Percentiles rank a stretch among this genome's conserved stretches.
Conservation (phyloP, 2,888 invertebrate genomes). For the Lypha dubia region DNA sequence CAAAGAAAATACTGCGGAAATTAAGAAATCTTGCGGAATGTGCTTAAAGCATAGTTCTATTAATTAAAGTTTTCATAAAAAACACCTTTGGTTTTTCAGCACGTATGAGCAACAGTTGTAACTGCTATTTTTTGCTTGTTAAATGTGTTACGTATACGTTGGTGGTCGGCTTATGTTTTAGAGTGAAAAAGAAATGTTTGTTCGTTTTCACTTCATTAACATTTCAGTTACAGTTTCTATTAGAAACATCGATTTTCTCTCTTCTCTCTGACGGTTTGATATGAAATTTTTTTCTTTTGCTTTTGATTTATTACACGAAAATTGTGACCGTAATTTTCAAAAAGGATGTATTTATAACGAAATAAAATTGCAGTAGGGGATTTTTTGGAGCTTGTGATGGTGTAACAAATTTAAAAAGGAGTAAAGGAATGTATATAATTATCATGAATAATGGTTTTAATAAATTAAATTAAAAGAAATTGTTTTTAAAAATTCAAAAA, state of each 20-base stretch:
- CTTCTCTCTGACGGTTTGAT: too few relatives aligned
- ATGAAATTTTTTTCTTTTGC: neutral
- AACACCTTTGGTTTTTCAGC: neutral
- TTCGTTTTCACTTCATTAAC: neutral
- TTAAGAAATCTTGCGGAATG: neutral
- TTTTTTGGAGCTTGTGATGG: neutral
- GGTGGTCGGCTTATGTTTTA: neutral
- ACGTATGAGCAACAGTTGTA: slow-evolving; percentile 51
- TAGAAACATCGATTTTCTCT: too few relatives aligned
- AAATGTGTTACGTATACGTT: slow-evolving; percentile 48
- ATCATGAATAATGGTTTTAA: too few relatives aligned
- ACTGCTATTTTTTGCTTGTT: neutral
- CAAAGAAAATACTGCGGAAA: neutral
- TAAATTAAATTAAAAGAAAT: too few relatives aligned
- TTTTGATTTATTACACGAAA: slow-evolving; percentile 19
- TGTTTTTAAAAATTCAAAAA: too few relatives aligned
- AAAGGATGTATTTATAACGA: neutral
- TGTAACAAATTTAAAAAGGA: too few relatives aligned
- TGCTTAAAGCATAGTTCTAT: slow-evolving; percentile 9
- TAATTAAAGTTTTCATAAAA: slow-evolving; percentile 1
- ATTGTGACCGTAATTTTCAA: neutral
- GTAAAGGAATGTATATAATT: too few relatives aligned
- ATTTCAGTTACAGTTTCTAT: too few relatives aligned
- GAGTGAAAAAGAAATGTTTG: neutral
- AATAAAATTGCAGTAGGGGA: neutral